Evolutionary conservation across 2,797 vertebrate genomes (phyloP).

Genomic region (Australoheros facetus): DNA sequence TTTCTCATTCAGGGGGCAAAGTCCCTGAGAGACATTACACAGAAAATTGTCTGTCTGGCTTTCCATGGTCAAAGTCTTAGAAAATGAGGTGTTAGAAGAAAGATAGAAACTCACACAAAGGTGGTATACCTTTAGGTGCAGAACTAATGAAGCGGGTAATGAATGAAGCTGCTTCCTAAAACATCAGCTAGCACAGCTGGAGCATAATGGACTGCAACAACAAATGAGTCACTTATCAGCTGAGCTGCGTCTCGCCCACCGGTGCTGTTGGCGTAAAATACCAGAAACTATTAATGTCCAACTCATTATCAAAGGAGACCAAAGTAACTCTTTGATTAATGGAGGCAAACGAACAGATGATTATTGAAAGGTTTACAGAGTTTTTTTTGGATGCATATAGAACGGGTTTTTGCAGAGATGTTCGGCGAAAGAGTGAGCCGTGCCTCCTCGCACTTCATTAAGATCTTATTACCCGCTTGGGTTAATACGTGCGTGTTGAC

Average conservation of each 20-base stretch:
- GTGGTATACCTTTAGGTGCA: conserved; percentile 66
- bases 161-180: conserved; percentile 70
- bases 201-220: conserved; percentile 71
- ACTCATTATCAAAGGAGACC: conserved; percentile 36
- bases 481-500: not conserved
- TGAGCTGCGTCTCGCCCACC: conserved; percentile 30
- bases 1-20: conserved; percentile 33
- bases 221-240: conserved; percentile 63
- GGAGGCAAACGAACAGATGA: not conserved
- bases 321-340: conserved; percentile 36
- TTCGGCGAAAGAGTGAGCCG: not conserved
- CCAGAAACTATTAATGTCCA: conserved; percentile 48
- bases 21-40: conserved; percentile 25
- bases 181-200: conserved; percentile 73
- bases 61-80: conserved; percentile 32
- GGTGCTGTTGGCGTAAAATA: conserved; percentile 46
- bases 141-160: conserved; percentile 78
- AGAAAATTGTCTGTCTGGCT: conserved; percentile 52
- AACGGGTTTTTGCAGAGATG: conserved; percentile 1
- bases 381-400: not conserved
- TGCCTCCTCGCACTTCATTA: not conserved
- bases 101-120: conserved; percentile 35
- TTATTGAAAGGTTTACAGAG: conserved; percentile 20
- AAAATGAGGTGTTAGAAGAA: conserved; percentile 29
- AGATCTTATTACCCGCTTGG: not conserved